Evolutionary conservation across 2,113 vertebrate genomes (phyloP), one percentile per base, ranked within the genome.

Genomic region (Bubo scandiacus): DNA sequence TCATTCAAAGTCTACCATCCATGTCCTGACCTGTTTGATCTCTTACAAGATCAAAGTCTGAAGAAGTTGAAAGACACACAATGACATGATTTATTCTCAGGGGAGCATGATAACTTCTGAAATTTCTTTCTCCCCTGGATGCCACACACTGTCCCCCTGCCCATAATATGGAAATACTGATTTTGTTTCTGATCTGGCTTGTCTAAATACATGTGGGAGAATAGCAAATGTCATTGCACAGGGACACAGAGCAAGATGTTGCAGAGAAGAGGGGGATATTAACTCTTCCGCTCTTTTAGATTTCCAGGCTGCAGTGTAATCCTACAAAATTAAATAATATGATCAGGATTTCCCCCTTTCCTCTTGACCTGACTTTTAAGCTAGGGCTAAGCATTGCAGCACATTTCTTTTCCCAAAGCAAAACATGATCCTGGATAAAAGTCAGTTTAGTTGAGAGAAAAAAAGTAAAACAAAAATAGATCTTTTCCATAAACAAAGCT

Each of bases 401-500:
- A 84, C 51, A 23, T 92, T 91, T 88, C 38, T 72, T 93, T 94
- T 96, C 96, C 95, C 90, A 97, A 96, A 97, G 96, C 97, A 96
- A 97, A 97, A 97, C 89, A 88, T 32, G 5, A 94, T 87, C 88
- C 97, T 78, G 96, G 95, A 95, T 94, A 93, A 61, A 89, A 96
- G 97, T 95, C 52, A 94, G 96, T 94, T 97, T 97, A 96, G 96
- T 71, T 81, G 97, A 97, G 95, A 96, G 96, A 95, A 97, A 97
- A 97, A 97, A 97, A 91, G 94, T 97, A 89, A 96, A 97, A 95
- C 98, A 81, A 95, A 98, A 98, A 98, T 98, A 98, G 98, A 97
- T 97, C 97, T 98, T 98, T 98, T 98, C 98, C 98, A 98, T 98
- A 98, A 98, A 98, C 98, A 98, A 98, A 98, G 97, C 97, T 98